Evolutionary conservation across 2,797 vertebrate genomes (phyloP), one percentile per base, ranked within the genome.

Genomic region (Acomys russatus): DNA sequence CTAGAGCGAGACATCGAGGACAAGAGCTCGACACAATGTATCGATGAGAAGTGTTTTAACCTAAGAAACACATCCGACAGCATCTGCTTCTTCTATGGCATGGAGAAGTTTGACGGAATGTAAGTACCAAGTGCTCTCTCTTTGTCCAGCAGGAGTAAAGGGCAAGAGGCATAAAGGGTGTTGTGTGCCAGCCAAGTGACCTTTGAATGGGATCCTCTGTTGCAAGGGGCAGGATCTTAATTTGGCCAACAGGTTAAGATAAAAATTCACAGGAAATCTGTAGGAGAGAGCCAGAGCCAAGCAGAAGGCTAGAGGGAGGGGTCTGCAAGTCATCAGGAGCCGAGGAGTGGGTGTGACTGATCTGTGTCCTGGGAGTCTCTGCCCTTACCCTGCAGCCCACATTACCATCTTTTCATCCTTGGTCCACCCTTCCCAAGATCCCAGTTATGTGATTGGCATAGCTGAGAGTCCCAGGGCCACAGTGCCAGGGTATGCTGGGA

Each of bases 1-100:
- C 91, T 98, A 49, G 98, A 98, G 71, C 87, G 93, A 49, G 98
- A 98, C 83, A 80, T 98, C 0, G 96, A 97, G 77, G 98, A 98
- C 94, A 98, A 99, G 91, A 97, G 9, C 56, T 97, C 97, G 0
- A 97, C 98, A 33, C 94, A 96, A 94, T 97, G 97, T 74, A 98
- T 98, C 8, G 98, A 98, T 2, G 97, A 98, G 84, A 98, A 97
- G 64, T 98, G 98, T 85, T 98, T 98, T 49, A 98, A 98, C 61
- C 94, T 98, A 63, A 97, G 95, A 61, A 98, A 98, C 94, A 98
- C 97, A 0, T 97, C 97, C 0, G 97, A 98, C 64, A 97, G 76
- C 94, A 97, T 98, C 94, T 97, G 0, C 92, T 98, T 97, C 96
- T 98, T 96, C 94, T 96, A 97, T 0, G 97, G 98, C 73, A 6